Conservation (phyloP, 2,797 vertebrate species). For the Gymnopithys bicolor region DNA sequence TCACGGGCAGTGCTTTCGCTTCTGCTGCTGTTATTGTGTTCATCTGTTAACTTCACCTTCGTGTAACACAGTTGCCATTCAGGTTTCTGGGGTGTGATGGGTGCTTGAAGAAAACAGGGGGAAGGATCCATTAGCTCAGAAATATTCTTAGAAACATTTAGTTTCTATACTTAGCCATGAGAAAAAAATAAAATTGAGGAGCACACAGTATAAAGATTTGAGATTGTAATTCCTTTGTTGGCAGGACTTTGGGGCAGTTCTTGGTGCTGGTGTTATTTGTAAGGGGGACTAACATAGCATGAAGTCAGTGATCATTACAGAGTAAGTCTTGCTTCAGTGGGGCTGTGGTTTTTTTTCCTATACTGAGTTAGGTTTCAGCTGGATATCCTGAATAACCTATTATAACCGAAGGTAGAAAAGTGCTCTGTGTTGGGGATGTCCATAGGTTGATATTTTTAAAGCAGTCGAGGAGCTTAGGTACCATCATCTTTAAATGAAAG, state of each 20-base stretch:
- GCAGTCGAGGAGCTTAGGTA: neutral
- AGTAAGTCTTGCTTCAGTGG: neutral
- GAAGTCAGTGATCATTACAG: neutral
- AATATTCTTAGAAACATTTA: neutral
- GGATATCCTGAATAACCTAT: neutral
- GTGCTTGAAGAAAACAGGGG: neutral
- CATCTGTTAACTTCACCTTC: neutral
- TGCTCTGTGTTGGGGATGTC: neutral
- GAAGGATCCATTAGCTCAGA: neutral
- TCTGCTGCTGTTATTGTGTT: neutral
- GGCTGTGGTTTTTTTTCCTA: neutral
- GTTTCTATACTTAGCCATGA: neutral
- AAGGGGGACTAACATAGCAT: neutral
- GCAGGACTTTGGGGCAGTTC: neutral
- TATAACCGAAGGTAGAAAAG: neutral
- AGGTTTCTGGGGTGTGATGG: neutral
- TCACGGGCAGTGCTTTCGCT: neutral
- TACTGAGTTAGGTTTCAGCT: neutral
- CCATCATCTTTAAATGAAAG: neutral
- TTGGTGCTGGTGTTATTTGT: neutral
- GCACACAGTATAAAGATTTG: fast-evolving
- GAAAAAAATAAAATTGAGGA: neutral
- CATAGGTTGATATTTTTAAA: neutral
- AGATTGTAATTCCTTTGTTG: neutral
- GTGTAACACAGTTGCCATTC: neutral